A percentile compares a stretch with the other conserved stretches of the same genome.
These are phyloP conservation scores for Nasonia giraulti DNA, from an alignment of 1,140 invertebrate genomes.

Conservation along the genomic window DNA sequence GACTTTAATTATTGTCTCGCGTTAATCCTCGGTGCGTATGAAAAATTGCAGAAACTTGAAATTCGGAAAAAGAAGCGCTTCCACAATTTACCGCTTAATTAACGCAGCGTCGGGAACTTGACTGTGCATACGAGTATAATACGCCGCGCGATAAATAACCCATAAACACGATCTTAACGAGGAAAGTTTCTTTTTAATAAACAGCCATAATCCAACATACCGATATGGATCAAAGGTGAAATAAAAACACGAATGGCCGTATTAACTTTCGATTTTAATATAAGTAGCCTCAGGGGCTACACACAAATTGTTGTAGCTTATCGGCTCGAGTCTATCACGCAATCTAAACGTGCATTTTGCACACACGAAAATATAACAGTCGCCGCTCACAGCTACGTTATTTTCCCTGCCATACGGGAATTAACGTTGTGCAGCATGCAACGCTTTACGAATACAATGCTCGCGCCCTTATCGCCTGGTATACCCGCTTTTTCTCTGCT, in stretches of 20 bases:
- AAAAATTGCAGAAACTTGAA: not conserved
- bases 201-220: not conserved
- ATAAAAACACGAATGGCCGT: not conserved
- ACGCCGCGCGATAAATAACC: not conserved
- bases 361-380: constrained; percentile 27
- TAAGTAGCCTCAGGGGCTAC: not conserved
- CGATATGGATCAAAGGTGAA: not conserved
- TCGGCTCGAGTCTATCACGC: constrained; percentile 9
- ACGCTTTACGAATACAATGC: constrained; percentile 34
- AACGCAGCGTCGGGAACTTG: not conserved
- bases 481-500: not conserved
- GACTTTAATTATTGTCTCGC: not conserved
- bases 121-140: not conserved
- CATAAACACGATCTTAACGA: not conserved
- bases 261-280: constrained; percentile 27
- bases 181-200: not conserved
- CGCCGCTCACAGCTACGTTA: not conserved
- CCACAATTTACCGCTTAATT: not conserved
- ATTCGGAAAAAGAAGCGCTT: not conserved
- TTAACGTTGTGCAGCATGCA: constrained; percentile 40
- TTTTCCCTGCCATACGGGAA: constrained; percentile 30
- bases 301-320: constrained; percentile 42
- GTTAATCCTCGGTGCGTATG: not conserved
- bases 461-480: not conserved
- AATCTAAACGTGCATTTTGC: constrained; percentile 31